Evolutionary conservation across 2,888 invertebrate species (phyloP).

Genomic region (Hypolimnas misippus): DNA sequence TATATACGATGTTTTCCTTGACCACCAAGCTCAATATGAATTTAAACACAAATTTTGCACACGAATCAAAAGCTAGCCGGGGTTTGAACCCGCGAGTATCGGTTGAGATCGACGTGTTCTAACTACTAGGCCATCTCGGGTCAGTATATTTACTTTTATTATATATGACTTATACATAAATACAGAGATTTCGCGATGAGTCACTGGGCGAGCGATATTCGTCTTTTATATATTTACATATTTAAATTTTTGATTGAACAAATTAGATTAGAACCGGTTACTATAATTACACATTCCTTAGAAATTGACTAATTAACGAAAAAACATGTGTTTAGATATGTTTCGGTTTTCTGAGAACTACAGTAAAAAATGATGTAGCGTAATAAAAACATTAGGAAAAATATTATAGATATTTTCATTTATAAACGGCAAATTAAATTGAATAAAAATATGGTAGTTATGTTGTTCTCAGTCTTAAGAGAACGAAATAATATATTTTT

Average conservation of each 20-base stretch:
- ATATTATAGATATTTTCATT: too few relatives aligned
- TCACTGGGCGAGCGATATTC: background rate
- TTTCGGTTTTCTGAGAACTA: background rate
- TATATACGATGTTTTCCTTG: too few relatives aligned
- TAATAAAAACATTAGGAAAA: too few relatives aligned
- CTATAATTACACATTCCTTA: background rate
- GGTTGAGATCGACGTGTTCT: too few relatives aligned
- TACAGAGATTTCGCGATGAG: background rate
- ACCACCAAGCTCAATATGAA: too few relatives aligned
- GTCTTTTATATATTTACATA: constrained; percentile 1
- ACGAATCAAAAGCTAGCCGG: too few relatives aligned
- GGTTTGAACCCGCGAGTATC: too few relatives aligned
- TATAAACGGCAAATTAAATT: too few relatives aligned
- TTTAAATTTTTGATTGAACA: background rate
- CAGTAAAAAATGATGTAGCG: background rate
- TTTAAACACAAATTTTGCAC: too few relatives aligned
- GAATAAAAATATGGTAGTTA: too few relatives aligned
- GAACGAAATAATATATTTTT: too few relatives aligned
- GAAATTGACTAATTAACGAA: background rate
- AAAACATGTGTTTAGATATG: background rate
- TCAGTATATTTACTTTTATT: background rate
- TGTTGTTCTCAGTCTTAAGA: too few relatives aligned
- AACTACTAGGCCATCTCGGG: background rate
- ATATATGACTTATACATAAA: background rate
- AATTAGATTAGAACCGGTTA: background rate